phyloP scores from a whole-genome alignment of 2,888 invertebrate species.

The Ceraclea dissimilis region DNA sequence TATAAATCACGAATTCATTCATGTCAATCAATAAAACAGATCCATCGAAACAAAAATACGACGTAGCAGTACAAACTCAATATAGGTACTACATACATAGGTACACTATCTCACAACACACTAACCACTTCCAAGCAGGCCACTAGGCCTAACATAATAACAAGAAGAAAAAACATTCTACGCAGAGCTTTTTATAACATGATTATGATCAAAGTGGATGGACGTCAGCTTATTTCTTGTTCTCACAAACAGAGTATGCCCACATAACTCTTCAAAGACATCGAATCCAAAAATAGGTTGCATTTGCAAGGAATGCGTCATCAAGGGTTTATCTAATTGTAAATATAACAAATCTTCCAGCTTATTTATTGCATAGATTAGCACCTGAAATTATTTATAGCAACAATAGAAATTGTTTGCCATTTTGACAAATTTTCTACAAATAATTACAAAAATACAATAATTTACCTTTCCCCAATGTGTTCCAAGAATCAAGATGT shows the following conservation, averaged over 20 bases:
- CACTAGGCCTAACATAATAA: no score
- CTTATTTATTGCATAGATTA: slow-evolving; percentile 12
- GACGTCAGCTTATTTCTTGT: slow-evolving; percentile 11
- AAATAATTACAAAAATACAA: no score
- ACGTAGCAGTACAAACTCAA: no score
- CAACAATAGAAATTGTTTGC: neutral
- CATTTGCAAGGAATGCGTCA: slow-evolving; percentile 9
- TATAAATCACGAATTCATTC: no score
- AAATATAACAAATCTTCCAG: slow-evolving; percentile 12
- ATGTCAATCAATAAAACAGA: no score
- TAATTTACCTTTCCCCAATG: slow-evolving; percentile 15
- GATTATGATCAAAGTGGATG: neutral
- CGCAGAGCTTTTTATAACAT: no score
- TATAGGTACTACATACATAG: no score
- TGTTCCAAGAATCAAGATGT: slow-evolving; percentile 21
- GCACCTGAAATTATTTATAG: slow-evolving; percentile 8
- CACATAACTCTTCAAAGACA: slow-evolving; percentile 12
- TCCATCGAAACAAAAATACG: no score
- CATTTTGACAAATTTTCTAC: no score
- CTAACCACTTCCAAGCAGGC: no score
- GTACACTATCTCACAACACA: no score
- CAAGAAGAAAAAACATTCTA: no score
- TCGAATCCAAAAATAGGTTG: slow-evolving; percentile 18
- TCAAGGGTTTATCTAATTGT: slow-evolving; percentile 12
- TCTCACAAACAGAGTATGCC: slow-evolving; percentile 17